Conservation (phyloP, 2,888 invertebrate species). For the Ernsta delagoae region DNA sequence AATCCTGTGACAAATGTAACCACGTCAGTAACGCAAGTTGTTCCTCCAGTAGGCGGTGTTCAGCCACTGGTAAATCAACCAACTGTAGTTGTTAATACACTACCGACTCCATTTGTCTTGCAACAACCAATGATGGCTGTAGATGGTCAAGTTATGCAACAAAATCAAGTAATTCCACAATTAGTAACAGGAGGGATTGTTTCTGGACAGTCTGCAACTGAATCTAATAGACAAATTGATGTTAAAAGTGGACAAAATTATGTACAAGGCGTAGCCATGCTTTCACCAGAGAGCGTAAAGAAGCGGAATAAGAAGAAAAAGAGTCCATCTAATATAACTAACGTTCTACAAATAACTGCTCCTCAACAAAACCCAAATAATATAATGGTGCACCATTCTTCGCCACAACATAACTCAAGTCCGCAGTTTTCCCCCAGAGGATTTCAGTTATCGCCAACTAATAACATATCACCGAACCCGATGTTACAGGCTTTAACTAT, state of each 20-base stretch:
- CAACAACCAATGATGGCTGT: conserved; percentile 92
- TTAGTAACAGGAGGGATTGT: conserved; percentile 87
- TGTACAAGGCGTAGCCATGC: conserved; percentile 76
- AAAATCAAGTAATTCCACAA: conserved; percentile 89
- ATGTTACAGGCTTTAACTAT: conserved; percentile 91
- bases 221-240: conserved; percentile 81
- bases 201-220: conserved; percentile 79
- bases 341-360: conserved; percentile 88
- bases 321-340: conserved; percentile 88
- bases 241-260: conserved; percentile 76
- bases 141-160: conserved; percentile 89
- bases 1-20: conserved; percentile 87
- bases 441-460: conserved; percentile 90
- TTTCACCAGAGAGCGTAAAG: conserved; percentile 89
- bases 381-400: conserved; percentile 83
- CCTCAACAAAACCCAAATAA: conserved; percentile 87
- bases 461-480: conserved; percentile 87
- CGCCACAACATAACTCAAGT: conserved; percentile 76
- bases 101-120: conserved; percentile 91
- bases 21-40: conserved; percentile 87
- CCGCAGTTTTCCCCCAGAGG: conserved; percentile 89
- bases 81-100: conserved; percentile 91
- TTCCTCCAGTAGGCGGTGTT: conserved; percentile 86
- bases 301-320: conserved; percentile 90
- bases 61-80: conserved; percentile 90